phyloP scores from a whole-genome alignment of 1,140 invertebrate genomes.

The Dufourea novaeangliae region DNA sequence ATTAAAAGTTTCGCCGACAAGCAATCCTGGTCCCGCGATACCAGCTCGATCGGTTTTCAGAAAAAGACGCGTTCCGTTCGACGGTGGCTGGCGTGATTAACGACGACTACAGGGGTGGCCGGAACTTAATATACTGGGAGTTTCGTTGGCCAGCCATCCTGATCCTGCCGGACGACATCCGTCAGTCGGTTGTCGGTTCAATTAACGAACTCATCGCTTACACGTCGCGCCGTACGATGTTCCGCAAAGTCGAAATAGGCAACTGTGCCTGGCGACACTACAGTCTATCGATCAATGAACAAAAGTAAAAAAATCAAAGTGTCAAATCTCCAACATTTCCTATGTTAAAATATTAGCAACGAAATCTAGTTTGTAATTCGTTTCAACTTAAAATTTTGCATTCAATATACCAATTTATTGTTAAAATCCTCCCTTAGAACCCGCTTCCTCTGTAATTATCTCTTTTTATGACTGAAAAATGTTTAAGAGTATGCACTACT shows the following conservation, averaged over 20 bases:
- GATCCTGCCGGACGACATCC: conserved; percentile 36
- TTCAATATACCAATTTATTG: too few species aligned
- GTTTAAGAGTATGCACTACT: too few species aligned
- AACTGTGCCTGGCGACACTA: too few species aligned
- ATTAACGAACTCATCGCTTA: conserved; percentile 75
- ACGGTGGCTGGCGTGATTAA: conserved; percentile 8
- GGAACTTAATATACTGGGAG: conserved; percentile 33
- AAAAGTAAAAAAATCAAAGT: too few species aligned
- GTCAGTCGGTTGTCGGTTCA: conserved; percentile 72
- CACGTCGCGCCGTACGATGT: conserved; percentile 62
- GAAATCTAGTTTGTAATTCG: too few species aligned
- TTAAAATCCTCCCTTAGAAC: too few species aligned
- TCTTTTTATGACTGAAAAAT: too few species aligned
- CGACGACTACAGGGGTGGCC: not conserved
- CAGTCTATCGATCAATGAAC: too few species aligned
- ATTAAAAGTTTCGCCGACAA: conserved; percentile 44
- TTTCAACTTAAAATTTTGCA: too few species aligned
- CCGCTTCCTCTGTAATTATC: too few species aligned
- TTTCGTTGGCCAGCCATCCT: conserved; percentile 32
- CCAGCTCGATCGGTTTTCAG: conserved; percentile 5
- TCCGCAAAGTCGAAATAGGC: conserved; percentile 35
- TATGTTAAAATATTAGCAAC: too few species aligned
- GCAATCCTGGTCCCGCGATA: conserved; percentile 11
- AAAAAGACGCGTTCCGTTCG: not conserved
- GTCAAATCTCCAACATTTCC: too few species aligned